Percentiles rank a stretch among this genome's conserved stretches.
Conservation (phyloP, 1,140 invertebrate species). For the Bactericera cockerelli region DNA sequence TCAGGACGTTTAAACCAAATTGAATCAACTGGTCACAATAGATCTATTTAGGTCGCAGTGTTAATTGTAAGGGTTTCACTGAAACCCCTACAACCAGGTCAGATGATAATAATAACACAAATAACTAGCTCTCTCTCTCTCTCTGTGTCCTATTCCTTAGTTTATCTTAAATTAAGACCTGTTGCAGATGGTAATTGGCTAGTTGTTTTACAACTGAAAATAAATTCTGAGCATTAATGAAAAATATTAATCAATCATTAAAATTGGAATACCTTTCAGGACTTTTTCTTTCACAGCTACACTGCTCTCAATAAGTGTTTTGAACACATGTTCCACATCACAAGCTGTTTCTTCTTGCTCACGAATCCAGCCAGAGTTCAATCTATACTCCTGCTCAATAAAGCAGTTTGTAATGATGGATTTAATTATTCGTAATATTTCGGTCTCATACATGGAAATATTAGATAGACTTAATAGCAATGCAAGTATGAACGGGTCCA, state of each 20-base stretch:
- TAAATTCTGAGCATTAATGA: background rate
- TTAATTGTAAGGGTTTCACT: no score
- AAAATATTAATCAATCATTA: no score
- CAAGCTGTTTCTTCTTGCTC: conserved; percentile 27
- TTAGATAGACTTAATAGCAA: conserved; percentile 33
- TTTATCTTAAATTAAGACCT: conserved; percentile 29
- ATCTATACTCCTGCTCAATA: conserved; percentile 32
- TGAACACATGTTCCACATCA: conserved; percentile 31
- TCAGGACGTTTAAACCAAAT: no score
- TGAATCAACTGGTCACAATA: no score
- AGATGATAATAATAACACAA: no score
- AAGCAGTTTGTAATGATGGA: conserved; percentile 29
- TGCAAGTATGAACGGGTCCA: conserved; percentile 38
- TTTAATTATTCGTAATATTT: conserved; percentile 30
- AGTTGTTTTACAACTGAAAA: background rate
- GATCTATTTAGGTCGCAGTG: no score
- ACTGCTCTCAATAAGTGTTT: conserved; percentile 33
- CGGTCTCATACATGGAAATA: conserved; percentile 32
- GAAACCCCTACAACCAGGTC: no score
- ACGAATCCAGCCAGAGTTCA: conserved; percentile 36
- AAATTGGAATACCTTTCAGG: no score
- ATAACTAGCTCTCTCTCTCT: no score
- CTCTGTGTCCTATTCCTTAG: no score
- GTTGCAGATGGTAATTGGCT: conserved; percentile 14
- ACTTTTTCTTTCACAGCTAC: background rate